Evolutionary conservation across 2,888 invertebrate species (phyloP), one percentile per base, ranked within the genome.

Genomic region (Allophyes oxyacanthae): DNA sequence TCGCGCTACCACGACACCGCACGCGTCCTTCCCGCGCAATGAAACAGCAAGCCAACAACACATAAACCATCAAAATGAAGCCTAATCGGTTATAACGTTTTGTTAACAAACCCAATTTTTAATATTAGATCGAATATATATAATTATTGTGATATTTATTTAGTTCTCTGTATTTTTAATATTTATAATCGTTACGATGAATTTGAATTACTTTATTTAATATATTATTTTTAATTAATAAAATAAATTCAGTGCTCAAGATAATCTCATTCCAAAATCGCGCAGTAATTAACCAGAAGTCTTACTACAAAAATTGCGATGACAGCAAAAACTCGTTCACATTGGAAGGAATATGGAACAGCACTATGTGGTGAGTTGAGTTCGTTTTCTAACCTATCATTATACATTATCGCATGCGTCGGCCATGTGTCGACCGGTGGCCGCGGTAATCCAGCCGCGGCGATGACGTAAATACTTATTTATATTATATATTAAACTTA

Each of bases 281-380:
- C 85, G 88, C 88, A 87, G 84, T 89, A 85, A 84, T 78, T 83
- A 81, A 78, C 82, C 78, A 81, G 83, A 79, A 80, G 73, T 81
- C 83, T 85, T 77, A 70, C 77, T 82, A 79, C 79, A 84, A 82
- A 82, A 84, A 79, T 85, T 83, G 77, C 87, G 85, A 94, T 94
- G 94, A 92, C 94, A 85, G 89, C 92, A 83, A 93, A 91, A 89
- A 89, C 92, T 88, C 92, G 92, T 86, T 93, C 94, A 84, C 94
- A 94, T 89, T 94, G 93, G 94, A 94, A 94, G 90, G 94, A 94
- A 92, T 94, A 94, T 89, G 93, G 91, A 88, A 93, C 92, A 84
- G 94, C 94, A 81, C 86, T 94, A 77, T 94, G 93, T 89, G 94
- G 94, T 94, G 81, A 94, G 42, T 32, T 26, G 42, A 43, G 94